These are phyloP conservation scores for Pycnomerus fuliginosus DNA, from an alignment of 2,888 invertebrate genomes.

Conservation along the genomic window DNA sequence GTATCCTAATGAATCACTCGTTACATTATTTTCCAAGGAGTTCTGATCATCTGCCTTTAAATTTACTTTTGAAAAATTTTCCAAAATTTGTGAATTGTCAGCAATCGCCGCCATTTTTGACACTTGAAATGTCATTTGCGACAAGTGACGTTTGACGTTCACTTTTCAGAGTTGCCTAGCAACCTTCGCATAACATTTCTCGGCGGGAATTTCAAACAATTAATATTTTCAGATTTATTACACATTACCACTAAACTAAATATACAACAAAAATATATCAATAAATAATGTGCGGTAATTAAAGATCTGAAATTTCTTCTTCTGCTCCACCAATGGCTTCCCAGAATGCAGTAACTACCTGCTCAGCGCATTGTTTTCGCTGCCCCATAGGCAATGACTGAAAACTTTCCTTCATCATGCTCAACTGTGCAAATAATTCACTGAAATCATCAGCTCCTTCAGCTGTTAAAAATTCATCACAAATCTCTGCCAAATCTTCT, in stretches of 20 bases:
- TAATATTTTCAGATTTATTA: not conserved
- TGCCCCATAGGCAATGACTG: conserved; percentile 62
- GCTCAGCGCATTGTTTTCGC: conserved; percentile 68
- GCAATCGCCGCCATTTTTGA: conserved; percentile 40
- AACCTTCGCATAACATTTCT: too few species aligned
- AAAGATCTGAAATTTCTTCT: conserved; percentile 62
- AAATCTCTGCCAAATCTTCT: conserved; percentile 5
- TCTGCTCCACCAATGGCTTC: conserved; percentile 72
- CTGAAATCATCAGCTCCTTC: conserved; percentile 57
- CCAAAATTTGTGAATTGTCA: conserved; percentile 44
- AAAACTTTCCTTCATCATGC: conserved; percentile 68
- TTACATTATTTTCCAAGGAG: conserved; percentile 21
- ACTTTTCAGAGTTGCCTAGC: conserved; percentile 1
- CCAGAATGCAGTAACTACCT: conserved; percentile 73
- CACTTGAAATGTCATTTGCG: not conserved
- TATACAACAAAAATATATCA: not conserved
- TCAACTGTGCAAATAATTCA: conserved; percentile 64
- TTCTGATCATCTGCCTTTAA: conserved; percentile 31
- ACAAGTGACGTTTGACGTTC: not conserved
- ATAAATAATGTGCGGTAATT: conserved; percentile 20
- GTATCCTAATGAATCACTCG: conserved; percentile 56
- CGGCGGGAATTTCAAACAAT: not conserved
- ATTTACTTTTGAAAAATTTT: conserved; percentile 42
- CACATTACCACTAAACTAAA: not conserved
- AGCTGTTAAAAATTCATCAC: conserved; percentile 31